These are phyloP conservation scores for Ascaphus truei DNA, from an alignment of 2,113 vertebrate species.

Conservation along the genomic window DNA sequence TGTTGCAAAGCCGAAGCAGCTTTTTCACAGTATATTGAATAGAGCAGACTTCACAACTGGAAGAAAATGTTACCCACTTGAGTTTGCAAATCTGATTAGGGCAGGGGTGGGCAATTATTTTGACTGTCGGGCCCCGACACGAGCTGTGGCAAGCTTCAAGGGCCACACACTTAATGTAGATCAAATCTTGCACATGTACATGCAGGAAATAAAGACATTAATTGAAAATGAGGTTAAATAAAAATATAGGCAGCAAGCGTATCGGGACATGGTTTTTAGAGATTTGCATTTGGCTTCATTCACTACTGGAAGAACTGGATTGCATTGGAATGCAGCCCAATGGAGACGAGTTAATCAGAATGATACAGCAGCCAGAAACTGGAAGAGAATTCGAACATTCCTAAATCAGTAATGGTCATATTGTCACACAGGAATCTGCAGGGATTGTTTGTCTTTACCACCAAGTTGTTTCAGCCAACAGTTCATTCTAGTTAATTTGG, in stretches of 20 bases:
- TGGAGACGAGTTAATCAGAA: not conserved
- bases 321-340: not conserved
- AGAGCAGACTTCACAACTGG: no score
- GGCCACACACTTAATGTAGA: no score
- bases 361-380: not conserved
- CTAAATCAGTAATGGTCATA: not conserved
- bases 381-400: not conserved
- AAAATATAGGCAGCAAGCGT: not conserved
- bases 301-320: not conserved
- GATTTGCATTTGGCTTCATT: not conserved
- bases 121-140: no score
- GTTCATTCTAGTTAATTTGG: not conserved
- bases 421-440: not conserved
- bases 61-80: no score
- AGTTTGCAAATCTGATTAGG: no score
- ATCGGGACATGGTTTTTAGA: not conserved
- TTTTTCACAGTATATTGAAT: no score
- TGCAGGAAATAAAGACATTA: no score
- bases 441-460: not conserved
- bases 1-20: no score
- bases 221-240: no score
- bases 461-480: not conserved
- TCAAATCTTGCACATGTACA: no score
- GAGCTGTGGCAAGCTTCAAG: no score
- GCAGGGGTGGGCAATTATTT: no score